A percentile compares a stretch with the other conserved stretches of the same genome.
Conservation (phyloP, 2,797 vertebrate species). For the Uromys caudimaculatus region DNA sequence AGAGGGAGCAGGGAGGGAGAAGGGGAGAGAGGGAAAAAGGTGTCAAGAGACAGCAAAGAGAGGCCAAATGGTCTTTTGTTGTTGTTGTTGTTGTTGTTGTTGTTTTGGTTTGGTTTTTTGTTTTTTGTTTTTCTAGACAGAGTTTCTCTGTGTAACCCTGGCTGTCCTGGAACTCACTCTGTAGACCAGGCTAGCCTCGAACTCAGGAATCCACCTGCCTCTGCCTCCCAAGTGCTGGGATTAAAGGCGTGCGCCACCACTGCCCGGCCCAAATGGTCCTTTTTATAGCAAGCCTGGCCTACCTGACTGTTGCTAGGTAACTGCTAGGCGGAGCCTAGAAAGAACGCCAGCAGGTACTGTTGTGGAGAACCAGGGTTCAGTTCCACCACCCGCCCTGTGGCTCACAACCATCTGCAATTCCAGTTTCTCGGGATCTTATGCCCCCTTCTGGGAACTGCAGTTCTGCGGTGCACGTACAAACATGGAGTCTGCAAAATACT, state of each 20-base stretch:
- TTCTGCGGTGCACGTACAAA: not conserved
- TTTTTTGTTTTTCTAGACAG: no score
- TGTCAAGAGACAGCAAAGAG: not conserved
- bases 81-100: no score
- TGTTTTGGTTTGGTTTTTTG: no score
- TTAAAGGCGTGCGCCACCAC: no score
- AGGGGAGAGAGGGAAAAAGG: no score
- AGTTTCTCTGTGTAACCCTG: no score
- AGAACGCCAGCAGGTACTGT: not conserved
- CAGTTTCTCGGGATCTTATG: not conserved
- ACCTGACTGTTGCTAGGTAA: not conserved
- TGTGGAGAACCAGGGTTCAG: not conserved
- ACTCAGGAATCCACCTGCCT: no score
- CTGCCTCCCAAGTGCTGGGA: no score
- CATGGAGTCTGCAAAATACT: not conserved
- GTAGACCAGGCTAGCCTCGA: no score
- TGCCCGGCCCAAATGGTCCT: not conserved
- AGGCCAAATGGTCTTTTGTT: not conserved
- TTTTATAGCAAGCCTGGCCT: not conserved
- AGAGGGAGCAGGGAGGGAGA: not conserved
- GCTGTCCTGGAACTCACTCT: no score
- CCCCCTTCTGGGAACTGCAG: not conserved
- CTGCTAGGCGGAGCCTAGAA: not conserved
- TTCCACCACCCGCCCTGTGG: not conserved
- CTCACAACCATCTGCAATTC: not conserved